Base-by-base conservation (phyloP, 2,888 invertebrate species). In the Calameuta pallipes region DNA sequence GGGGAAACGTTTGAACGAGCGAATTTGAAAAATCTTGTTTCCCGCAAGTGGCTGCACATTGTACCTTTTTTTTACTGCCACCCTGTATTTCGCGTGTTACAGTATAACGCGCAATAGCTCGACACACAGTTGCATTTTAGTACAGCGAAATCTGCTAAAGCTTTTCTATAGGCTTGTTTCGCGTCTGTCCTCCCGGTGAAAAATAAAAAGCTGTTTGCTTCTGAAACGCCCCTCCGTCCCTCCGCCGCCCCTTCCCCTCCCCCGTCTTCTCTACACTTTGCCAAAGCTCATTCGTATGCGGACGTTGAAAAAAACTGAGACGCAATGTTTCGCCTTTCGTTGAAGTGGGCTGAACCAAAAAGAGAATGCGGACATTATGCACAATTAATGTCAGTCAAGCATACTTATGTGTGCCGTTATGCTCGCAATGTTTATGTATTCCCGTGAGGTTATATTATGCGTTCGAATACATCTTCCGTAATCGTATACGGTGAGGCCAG, bases 311-410 rank as follows among this genome's bases (percentile, higher is more conserved):
- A 74, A 82, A 80, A 84, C 79, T 82, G 84, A 85, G 86, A 85
- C 81, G 79, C 84, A 86, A 85, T 82, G 77, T 30, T 84, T 82
- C 85, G 82, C 84, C 83, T 85, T 87, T 86, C 85, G 85, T 87
- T 86, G 78, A 85, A 84, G 68, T 41, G 41, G 68, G 33, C 41
- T n/a, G 68, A 56, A 75, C 68, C 31, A 30, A 68, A 68, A 56
- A 34, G 33, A 34, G 37, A 23, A 56, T 15, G 75, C 80, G 81
- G 82, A 82, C 87, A 88, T 90, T 89, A 90, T 90, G 89, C 89
- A 87, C 90, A 89, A 90, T 90, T 89, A 90, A 89, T 88, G 90
- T 90, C 90, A 89, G 87, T 89, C 90, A 88, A 87, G 85, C 85
- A 87, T 90, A 87, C 87, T 87, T 88, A 87, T 86, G 87, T 86